Conservation (phyloP, 2,113 vertebrate species). For the Myotis davidii region DNA sequence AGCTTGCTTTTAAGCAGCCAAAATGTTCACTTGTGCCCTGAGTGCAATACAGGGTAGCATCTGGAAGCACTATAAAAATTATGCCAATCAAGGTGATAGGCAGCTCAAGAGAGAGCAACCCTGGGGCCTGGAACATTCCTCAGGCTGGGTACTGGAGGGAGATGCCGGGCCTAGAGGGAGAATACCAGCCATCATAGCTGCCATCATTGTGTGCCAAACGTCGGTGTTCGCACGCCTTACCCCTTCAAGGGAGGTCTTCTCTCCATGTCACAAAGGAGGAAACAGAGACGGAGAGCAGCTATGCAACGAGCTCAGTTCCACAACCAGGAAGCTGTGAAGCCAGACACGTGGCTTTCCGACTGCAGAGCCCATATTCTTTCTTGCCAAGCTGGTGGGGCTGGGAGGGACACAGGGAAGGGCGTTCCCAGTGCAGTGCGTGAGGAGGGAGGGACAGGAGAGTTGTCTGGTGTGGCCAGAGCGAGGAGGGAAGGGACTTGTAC, state of each 20-base stretch:
- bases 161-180: not conserved
- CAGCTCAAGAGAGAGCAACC: not conserved
- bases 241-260: not conserved
- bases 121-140: not conserved
- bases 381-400: not conserved
- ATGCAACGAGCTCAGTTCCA: not conserved
- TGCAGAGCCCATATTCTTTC: not conserved
- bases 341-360: not conserved
- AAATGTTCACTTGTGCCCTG: not conserved
- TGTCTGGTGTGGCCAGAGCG: not conserved
- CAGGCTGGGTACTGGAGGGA: not conserved
- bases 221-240: rapidly evolving
- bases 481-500: not conserved
- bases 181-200: rapidly evolving
- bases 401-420: not conserved
- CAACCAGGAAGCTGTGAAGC: not conserved
- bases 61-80: not conserved
- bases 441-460: not conserved
- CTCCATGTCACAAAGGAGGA: not conserved
- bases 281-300: not conserved
- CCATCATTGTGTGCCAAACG: rapidly evolving
- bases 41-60: not conserved
- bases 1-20: not conserved
- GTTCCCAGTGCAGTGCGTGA: rapidly evolving
- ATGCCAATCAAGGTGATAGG: not conserved